Evolutionary conservation across 92 coral and sea anemone species (phyloP).

Genomic region (Epizoanthus ramosus): DNA sequence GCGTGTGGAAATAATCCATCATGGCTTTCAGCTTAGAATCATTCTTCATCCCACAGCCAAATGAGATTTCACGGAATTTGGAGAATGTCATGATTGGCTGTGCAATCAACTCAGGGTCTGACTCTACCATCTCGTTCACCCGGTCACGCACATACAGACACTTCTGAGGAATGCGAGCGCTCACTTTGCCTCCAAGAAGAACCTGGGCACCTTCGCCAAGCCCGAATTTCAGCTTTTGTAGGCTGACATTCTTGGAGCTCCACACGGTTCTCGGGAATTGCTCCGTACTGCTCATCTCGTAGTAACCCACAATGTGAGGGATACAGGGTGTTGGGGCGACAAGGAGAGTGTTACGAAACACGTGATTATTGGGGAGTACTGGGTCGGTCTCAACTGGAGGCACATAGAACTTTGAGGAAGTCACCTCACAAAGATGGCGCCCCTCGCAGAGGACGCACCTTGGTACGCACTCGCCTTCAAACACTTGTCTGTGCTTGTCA

Average conservation of each 20-base stretch:
- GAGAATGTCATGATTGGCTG: constrained; percentile 76
- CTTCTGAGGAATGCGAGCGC: constrained; percentile 87
- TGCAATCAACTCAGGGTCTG: constrained; percentile 67
- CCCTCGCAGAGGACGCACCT: constrained; percentile 84
- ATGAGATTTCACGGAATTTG: constrained; percentile 73
- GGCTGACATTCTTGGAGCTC: constrained; percentile 75
- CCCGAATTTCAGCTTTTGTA: constrained; percentile 82
- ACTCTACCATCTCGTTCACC: constrained; percentile 68
- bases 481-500: constrained; percentile 72
- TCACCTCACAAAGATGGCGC: constrained; percentile 67
- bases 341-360: constrained; percentile 34
- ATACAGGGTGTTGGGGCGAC: constrained; percentile 68
- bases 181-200: constrained; percentile 72
- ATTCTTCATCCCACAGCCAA: constrained; percentile 86
- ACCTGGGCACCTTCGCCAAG: constrained; percentile 72
- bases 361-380: neutral
- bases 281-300: constrained; percentile 81
- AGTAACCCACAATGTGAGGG: constrained; percentile 89
- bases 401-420: constrained; percentile 69
- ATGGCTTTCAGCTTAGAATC: constrained; percentile 83
- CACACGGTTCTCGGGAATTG: constrained; percentile 71
- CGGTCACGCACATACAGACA: constrained; percentile 87
- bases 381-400: constrained; percentile 28
- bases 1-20: constrained; percentile 84
- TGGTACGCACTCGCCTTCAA: constrained; percentile 79